phyloP scores from a whole-genome alignment of 2,888 invertebrate genomes.

The Gasteruption jaculator region DNA sequence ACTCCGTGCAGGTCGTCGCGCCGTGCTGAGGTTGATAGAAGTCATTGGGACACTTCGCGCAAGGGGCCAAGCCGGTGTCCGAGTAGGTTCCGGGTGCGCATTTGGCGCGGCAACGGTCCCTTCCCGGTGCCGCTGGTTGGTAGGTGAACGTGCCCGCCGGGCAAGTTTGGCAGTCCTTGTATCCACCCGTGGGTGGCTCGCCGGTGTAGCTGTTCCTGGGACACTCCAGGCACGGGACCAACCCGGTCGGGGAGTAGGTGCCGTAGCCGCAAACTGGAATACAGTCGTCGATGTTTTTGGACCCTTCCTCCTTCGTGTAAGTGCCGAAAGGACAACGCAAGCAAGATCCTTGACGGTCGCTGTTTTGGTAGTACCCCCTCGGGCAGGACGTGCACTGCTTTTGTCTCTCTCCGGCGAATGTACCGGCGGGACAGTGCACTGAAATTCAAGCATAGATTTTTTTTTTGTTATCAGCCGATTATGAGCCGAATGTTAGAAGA shows the following conservation, averaged over 20 bases:
- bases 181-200: conserved; percentile 84
- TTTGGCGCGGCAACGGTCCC: conserved; percentile 79
- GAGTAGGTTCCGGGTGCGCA: conserved; percentile 89
- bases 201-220: conserved; percentile 86
- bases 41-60: conserved; percentile 86
- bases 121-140: conserved; percentile 83
- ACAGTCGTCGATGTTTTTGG: conserved; percentile 81
- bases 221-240: conserved; percentile 91
- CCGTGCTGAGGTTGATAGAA: conserved; percentile 87
- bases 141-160: conserved; percentile 86
- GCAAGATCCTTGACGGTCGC: conserved; percentile 85
- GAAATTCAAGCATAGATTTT: too few species aligned
- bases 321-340: conserved; percentile 88
- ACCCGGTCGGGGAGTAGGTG: conserved; percentile 90
- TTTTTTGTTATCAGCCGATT: too few species aligned
- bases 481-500: too few species aligned
- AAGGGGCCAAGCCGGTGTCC: conserved; percentile 88
- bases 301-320: conserved; percentile 86
- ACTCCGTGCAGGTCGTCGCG: conserved; percentile 82
- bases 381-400: conserved; percentile 88
- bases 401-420: conserved; percentile 86
- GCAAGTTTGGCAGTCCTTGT: conserved; percentile 91
- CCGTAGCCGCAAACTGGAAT: conserved; percentile 94
- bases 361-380: conserved; percentile 89
- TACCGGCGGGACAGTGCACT: conserved; percentile 97